Conservation (phyloP, 2,888 invertebrate species). For the Leptinotarsa haldemani region DNA sequence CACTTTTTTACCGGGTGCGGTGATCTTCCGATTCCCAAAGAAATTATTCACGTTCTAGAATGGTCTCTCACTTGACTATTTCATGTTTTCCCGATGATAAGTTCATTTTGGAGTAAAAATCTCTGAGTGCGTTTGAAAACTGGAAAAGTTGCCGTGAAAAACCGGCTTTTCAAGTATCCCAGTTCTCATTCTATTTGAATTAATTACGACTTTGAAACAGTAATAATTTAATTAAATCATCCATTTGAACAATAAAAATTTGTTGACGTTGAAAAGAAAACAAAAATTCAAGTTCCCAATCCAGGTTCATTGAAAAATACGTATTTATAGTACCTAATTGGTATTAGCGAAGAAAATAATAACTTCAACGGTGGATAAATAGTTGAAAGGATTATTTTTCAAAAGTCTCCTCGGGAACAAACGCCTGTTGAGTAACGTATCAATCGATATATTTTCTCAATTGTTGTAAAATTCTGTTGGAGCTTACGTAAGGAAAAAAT, state of each 20-base stretch:
- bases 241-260: neutral
- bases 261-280: neutral
- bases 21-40: conserved; percentile 43
- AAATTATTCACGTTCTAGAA: conserved; percentile 27
- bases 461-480: conserved; percentile 54
- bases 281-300: neutral
- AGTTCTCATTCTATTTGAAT: neutral
- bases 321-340: neutral
- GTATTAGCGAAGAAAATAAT: neutral
- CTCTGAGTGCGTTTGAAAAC: neutral
- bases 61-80: conserved; percentile 6
- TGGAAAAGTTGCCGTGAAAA: neutral
- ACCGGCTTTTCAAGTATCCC: neutral
- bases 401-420: neutral
- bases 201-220: neutral
- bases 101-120: neutral
- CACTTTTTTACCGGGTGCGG: conserved; percentile 59
- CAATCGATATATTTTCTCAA: conserved; percentile 45
- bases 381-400: no score
- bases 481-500: conserved; percentile 65
- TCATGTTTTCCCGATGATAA: neutral
- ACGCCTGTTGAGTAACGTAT: neutral
- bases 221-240: neutral
- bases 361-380: neutral
- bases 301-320: neutral